Percentiles rank a stretch among this genome's conserved stretches.
phyloP scores from a whole-genome alignment of 1,140 invertebrate genomes.

The Microplitis demolitor region DNA sequence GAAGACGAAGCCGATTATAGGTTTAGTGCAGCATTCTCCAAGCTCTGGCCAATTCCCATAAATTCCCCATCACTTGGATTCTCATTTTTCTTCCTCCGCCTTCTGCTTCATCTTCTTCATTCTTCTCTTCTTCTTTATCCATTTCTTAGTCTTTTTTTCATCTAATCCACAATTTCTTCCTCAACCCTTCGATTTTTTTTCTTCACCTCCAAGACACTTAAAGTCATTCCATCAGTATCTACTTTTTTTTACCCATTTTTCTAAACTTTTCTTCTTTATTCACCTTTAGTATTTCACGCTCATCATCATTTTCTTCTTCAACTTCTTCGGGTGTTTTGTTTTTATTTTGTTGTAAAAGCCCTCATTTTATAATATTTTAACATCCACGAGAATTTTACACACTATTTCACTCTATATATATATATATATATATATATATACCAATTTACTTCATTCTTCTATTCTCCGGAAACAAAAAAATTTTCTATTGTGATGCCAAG shows the following conservation, averaged over 20 bases:
- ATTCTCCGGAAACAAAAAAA: slow-evolving; percentile 16
- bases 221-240: background rate
- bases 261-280: slow-evolving; percentile 18
- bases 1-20: slow-evolving; percentile 50
- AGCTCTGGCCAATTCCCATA: slow-evolving; percentile 43
- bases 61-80: slow-evolving; percentile 30
- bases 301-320: background rate
- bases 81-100: slow-evolving; percentile 1
- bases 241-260: slow-evolving; percentile 15
- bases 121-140: slow-evolving; percentile 1
- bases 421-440: slow-evolving; percentile 11
- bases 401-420: background rate
- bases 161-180: too few relatives aligned
- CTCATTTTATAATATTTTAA: background rate
- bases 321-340: background rate
- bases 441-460: background rate
- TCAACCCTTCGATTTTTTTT: too few relatives aligned
- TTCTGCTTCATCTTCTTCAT: background rate
- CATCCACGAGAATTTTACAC: background rate
- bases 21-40: slow-evolving; percentile 49
- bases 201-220: background rate
- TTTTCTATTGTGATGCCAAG: slow-evolving; percentile 15
- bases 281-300: slow-evolving; percentile 13
- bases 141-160: too few relatives aligned
- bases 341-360: background rate